Evolutionary conservation across 2,888 invertebrate genomes (phyloP).

Genomic region (Girardia tigrina): DNA sequence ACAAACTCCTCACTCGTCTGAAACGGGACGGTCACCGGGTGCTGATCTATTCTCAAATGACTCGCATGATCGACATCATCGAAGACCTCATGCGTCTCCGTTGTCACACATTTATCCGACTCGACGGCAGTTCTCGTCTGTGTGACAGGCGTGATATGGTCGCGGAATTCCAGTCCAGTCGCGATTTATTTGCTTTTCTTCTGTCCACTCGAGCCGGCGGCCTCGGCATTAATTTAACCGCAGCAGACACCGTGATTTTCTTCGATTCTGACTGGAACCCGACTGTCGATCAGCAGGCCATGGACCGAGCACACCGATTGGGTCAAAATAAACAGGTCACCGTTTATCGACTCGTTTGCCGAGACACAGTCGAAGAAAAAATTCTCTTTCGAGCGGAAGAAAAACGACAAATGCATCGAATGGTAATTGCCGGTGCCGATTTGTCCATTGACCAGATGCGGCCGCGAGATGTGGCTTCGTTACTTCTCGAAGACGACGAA

Average conservation of each 20-base stretch:
- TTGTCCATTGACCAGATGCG: slow-evolving; percentile 84
- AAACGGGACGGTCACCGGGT: slow-evolving; percentile 80
- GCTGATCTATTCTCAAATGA: slow-evolving; percentile 90
- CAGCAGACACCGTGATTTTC: slow-evolving; percentile 91
- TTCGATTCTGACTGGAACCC: slow-evolving; percentile 97
- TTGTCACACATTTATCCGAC: slow-evolving; percentile 61
- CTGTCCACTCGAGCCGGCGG: slow-evolving; percentile 83
- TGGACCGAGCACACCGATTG: slow-evolving; percentile 84
- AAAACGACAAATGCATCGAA: slow-evolving; percentile 88
- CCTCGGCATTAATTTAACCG: slow-evolving; percentile 81
- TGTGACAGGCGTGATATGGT: slow-evolving; percentile 90
- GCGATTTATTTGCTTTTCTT: slow-evolving; percentile 80
- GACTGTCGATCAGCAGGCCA: slow-evolving; percentile 88
- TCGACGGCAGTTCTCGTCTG: slow-evolving; percentile 87
- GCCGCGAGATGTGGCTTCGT: slow-evolving; percentile 85
- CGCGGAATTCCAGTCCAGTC: slow-evolving; percentile 77
- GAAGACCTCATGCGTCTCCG: slow-evolving; percentile 53
- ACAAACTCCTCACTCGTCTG: slow-evolving; percentile 65
- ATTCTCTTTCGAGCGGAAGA: slow-evolving; percentile 80
- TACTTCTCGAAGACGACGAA: slow-evolving; percentile 82
- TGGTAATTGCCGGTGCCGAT: slow-evolving; percentile 89
- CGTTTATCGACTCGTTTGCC: slow-evolving; percentile 82
- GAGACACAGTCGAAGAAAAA: slow-evolving; percentile 85
- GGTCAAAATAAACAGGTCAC: slow-evolving; percentile 89
- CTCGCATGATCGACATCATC: slow-evolving; percentile 83